Conservation (phyloP, 1,140 invertebrate species). For the Drosophila pruinosa region DNA sequence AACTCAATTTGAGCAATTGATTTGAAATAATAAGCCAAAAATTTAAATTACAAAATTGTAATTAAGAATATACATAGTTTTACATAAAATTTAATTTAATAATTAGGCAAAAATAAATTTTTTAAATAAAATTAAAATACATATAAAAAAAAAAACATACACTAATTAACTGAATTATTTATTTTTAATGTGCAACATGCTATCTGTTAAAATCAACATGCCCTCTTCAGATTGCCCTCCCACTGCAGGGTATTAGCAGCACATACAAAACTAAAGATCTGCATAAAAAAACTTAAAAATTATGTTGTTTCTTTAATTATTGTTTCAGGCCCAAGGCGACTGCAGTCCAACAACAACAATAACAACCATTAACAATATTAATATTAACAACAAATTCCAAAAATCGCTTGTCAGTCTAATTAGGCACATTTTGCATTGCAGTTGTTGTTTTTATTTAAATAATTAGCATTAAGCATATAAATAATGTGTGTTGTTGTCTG, state of each 20-base stretch:
- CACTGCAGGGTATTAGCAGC: background rate
- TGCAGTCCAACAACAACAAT: slow-evolving; percentile 37
- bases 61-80: background rate
- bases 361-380: background rate
- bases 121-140: background rate
- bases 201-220: no score
- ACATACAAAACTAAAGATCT: slow-evolving; percentile 16
- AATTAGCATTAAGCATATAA: slow-evolving; percentile 47
- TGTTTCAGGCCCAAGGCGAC: slow-evolving; percentile 42
- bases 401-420: slow-evolving; percentile 62
- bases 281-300: slow-evolving; percentile 35
- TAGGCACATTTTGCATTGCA: slow-evolving; percentile 45
- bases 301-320: slow-evolving; percentile 47
- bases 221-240: no score
- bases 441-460: slow-evolving; percentile 27
- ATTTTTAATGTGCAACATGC: no score
- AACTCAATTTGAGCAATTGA: no score
- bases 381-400: slow-evolving; percentile 5
- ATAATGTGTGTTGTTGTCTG: slow-evolving; percentile 5
- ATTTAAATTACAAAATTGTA: background rate
- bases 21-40: background rate
- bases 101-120: no score
- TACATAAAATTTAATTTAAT: no score
- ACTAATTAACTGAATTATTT: no score
- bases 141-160: background rate